Evolutionary conservation across 2,888 invertebrate genomes (phyloP).

Genomic region (Raillietiella orientalis): DNA sequence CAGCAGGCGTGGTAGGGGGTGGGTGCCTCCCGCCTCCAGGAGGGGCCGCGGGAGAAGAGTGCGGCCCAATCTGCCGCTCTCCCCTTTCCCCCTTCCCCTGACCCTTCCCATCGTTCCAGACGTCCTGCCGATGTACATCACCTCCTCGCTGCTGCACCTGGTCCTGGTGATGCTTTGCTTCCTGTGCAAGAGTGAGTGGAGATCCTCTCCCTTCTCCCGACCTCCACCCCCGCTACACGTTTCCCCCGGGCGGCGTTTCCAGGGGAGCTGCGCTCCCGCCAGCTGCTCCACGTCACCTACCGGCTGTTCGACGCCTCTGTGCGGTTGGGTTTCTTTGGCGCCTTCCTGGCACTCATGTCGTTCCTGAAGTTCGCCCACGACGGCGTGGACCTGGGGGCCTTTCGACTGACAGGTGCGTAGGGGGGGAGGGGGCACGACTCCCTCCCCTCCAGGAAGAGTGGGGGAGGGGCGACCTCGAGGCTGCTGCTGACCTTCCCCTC

Average conservation of each 20-base stretch:
- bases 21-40: too few species aligned
- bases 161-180: conserved; percentile 33
- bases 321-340: conserved; percentile 26
- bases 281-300: conserved; percentile 57
- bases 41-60: too few species aligned
- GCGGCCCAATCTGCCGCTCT: too few species aligned
- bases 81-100: too few species aligned
- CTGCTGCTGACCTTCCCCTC: too few species aligned
- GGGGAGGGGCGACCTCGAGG: too few species aligned
- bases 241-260: too few species aligned
- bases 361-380: conserved; percentile 41
- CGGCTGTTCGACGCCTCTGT: conserved; percentile 44
- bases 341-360: conserved; percentile 29
- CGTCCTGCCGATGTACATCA: conserved; percentile 45
- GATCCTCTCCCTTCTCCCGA: too few species aligned
- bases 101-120: too few species aligned
- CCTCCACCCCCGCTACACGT: too few species aligned
- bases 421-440: background rate
- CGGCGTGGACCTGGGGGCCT: conserved; percentile 24
- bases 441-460: conserved; percentile 31
- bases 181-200: conserved; percentile 22
- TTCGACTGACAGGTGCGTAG: conserved; percentile 14
- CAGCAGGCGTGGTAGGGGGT: too few species aligned
- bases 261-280: conserved; percentile 37
- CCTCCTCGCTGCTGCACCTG: conserved; percentile 34